Percentiles rank a stretch among this genome's conserved stretches.
Evolutionary conservation across 2,888 invertebrate genomes (phyloP).

Genomic region (Drosophila cognata): DNA sequence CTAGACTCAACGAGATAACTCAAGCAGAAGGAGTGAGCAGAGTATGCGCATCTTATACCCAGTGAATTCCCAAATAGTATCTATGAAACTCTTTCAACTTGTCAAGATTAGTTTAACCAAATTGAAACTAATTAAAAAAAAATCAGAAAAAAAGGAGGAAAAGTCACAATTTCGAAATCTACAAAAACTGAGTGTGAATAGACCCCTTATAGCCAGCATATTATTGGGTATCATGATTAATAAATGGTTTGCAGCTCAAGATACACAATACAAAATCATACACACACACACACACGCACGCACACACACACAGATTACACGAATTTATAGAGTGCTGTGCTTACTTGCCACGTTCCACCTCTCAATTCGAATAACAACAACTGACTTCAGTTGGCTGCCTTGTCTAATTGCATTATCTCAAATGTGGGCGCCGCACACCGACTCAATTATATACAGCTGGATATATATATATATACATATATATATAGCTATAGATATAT

Average conservation of each 20-base stretch:
- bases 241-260: neutral
- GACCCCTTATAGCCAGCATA: neutral
- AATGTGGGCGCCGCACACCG: constrained; percentile 45
- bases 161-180: neutral
- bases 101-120: neutral
- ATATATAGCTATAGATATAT: constrained; percentile 4
- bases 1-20: constrained; percentile 19
- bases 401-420: constrained; percentile 71
- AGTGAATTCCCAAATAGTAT: neutral
- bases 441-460: constrained; percentile 56
- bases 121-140: neutral
- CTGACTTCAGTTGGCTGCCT: constrained; percentile 37
- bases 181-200: neutral
- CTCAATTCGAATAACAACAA: constrained; percentile 33
- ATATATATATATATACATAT: constrained; percentile 12
- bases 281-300: neutral
- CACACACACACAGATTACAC: neutral
- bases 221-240: neutral
- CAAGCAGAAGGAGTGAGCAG: neutral
- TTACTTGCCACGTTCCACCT: neutral
- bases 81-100: neutral
- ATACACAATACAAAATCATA: neutral
- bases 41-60: constrained; percentile 1
- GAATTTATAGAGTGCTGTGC: neutral
- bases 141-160: neutral